Percentiles rank a stretch among this genome's conserved stretches.
Conservation (phyloP, 2,888 invertebrate genomes). For the Bellardia bayeri region DNA sequence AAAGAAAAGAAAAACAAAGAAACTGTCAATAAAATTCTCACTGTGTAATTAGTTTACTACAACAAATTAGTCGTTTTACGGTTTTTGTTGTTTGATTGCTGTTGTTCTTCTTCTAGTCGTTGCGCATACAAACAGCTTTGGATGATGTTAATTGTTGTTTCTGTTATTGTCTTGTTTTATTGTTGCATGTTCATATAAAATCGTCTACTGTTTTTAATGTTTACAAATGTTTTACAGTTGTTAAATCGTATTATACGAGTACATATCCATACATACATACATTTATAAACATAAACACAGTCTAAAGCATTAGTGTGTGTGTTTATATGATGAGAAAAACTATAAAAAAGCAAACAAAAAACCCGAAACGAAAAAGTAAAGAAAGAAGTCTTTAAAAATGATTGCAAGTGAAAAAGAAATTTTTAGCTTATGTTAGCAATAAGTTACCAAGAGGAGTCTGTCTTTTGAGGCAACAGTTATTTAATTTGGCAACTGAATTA, state of each 20-base stretch:
- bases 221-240: slow-evolving; percentile 64
- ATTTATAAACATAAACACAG: background rate
- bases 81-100: slow-evolving; percentile 41
- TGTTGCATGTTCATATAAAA: slow-evolving; percentile 52
- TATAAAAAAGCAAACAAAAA: slow-evolving; percentile 15
- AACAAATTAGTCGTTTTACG: slow-evolving; percentile 65
- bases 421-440: background rate
- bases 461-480: background rate
- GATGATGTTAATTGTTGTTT: slow-evolving; percentile 29
- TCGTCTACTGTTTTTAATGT: slow-evolving; percentile 57
- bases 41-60: slow-evolving; percentile 67
- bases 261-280: background rate
- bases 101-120: slow-evolving; percentile 11
- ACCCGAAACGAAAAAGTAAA: background rate
- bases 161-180: slow-evolving; percentile 54
- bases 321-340: slow-evolving; percentile 35
- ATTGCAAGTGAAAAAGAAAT: background rate
- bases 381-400: slow-evolving; percentile 9
- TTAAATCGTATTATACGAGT: slow-evolving; percentile 45
- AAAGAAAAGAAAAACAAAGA: background rate
- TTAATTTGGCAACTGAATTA: background rate
- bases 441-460: background rate
- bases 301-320: background rate
- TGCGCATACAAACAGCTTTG: slow-evolving; percentile 34
- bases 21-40: slow-evolving; percentile 62